These are phyloP conservation scores for Sogatella furcifera DNA, from an alignment of 1,140 invertebrate genomes.

Conservation along the genomic window DNA sequence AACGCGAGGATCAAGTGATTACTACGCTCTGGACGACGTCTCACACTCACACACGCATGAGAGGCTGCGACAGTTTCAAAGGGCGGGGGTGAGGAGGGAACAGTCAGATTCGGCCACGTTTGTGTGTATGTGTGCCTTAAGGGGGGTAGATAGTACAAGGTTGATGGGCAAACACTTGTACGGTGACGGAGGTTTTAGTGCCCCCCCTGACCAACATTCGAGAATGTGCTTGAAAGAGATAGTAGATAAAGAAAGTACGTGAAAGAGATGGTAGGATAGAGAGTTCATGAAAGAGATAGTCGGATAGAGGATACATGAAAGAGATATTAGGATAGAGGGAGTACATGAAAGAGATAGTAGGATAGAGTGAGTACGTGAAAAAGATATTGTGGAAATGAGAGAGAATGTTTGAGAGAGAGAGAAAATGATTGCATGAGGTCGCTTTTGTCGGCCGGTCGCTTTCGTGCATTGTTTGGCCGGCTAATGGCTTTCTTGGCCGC, in stretches of 20 bases:
- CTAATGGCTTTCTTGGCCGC: neutral
- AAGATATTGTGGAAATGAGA: neutral
- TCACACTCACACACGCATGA: too few relatives aligned
- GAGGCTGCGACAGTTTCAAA: too few relatives aligned
- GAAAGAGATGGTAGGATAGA: neutral
- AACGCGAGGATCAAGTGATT: too few relatives aligned
- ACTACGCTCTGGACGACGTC: too few relatives aligned
- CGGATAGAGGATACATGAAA: neutral
- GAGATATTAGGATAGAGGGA: neutral
- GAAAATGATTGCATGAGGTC: neutral
- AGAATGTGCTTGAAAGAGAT: neutral
- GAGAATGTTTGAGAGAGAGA: neutral
- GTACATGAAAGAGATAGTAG: neutral
- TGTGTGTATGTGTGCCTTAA: too few relatives aligned
- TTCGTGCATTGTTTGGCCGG: neutral
- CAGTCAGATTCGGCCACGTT: too few relatives aligned
- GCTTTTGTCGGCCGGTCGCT: neutral
- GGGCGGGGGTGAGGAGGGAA: too few relatives aligned
- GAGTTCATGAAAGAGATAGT: neutral
- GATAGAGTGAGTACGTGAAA: neutral
- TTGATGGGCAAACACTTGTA: slow-evolving; percentile 1
- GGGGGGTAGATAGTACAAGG: neutral
- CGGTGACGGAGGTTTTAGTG: neutral
- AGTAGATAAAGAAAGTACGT: neutral
- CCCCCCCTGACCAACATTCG: too few relatives aligned